Evolutionary conservation across 2,888 invertebrate species (phyloP).

Genomic region (Ferdinandea cuprea): DNA sequence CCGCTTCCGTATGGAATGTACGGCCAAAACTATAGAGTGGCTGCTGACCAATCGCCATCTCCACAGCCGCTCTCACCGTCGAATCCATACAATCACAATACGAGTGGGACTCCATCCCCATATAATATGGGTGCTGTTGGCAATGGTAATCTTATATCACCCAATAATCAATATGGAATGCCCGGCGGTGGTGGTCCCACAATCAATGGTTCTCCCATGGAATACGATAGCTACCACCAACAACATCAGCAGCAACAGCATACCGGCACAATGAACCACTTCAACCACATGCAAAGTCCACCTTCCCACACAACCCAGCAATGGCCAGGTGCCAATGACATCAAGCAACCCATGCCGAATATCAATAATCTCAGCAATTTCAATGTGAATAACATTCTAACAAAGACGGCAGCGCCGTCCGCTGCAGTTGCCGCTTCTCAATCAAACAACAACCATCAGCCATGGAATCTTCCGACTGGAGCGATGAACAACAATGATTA

Average conservation of each 20-base stretch:
- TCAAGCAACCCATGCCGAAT: conserved; percentile 69
- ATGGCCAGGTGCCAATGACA: conserved; percentile 53
- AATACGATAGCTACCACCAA: conserved; percentile 55
- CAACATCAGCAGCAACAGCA: conserved; percentile 73
- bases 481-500: conserved; percentile 62
- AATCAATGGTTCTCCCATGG: conserved; percentile 47
- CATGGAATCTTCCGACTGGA: conserved; percentile 63
- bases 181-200: conserved; percentile 41
- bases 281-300: conserved; percentile 61
- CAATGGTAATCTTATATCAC: conserved; percentile 76
- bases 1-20: conserved; percentile 81
- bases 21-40: conserved; percentile 77
- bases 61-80: conserved; percentile 82
- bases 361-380: conserved; percentile 74
- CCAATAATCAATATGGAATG: conserved; percentile 69
- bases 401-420: conserved; percentile 57
- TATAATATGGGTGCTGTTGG: conserved; percentile 77
- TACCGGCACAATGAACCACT: conserved; percentile 69
- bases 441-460: conserved; percentile 75
- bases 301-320: conserved; percentile 71
- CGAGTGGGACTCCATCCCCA: conserved; percentile 79
- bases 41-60: conserved; percentile 81
- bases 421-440: conserved; percentile 62
- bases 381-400: conserved; percentile 66
- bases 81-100: conserved; percentile 79